Evolutionary conservation across 2,888 invertebrate genomes (phyloP).

Genomic region (Byasa hedistus): DNA sequence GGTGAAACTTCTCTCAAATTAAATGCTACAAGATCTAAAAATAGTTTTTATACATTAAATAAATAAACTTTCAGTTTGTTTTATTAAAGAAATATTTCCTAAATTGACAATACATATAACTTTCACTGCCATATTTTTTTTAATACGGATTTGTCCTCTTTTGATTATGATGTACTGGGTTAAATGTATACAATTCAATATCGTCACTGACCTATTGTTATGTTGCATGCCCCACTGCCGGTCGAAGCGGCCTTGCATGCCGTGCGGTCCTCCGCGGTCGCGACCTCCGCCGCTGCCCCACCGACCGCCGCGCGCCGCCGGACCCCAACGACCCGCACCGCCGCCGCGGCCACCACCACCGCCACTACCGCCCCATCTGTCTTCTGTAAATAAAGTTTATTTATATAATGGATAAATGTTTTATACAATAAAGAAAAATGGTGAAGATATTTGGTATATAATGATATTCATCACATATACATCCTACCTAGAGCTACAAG

Average conservation of each 20-base stretch:
- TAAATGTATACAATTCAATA: too few species aligned
- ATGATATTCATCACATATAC: too few species aligned
- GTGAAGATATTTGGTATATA: not conserved
- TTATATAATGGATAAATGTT: not conserved
- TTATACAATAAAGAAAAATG: not conserved
- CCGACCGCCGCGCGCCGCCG: constrained; percentile 44
- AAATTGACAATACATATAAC: too few species aligned
- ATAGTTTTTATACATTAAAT: too few species aligned
- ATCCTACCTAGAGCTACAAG: too few species aligned
- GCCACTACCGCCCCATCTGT: constrained; percentile 57
- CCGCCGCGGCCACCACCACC: constrained; percentile 47
- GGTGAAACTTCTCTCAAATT: too few species aligned
- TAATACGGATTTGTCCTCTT: too few species aligned
- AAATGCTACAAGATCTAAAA: too few species aligned
- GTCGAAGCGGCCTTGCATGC: constrained; percentile 40
- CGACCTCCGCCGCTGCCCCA: constrained; percentile 45
- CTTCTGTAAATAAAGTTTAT: constrained; percentile 42
- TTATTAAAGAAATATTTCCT: too few species aligned
- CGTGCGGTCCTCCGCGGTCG: constrained; percentile 35
- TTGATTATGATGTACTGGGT: too few species aligned
- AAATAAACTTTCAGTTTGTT: too few species aligned
- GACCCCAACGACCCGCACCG: constrained; percentile 42
- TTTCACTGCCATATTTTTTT: too few species aligned
- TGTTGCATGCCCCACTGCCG: constrained; percentile 39
- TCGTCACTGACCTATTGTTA: constrained; percentile 10